Conservation (phyloP, 2,113 vertebrate genomes). For the Eulemur rufifrons region DNA sequence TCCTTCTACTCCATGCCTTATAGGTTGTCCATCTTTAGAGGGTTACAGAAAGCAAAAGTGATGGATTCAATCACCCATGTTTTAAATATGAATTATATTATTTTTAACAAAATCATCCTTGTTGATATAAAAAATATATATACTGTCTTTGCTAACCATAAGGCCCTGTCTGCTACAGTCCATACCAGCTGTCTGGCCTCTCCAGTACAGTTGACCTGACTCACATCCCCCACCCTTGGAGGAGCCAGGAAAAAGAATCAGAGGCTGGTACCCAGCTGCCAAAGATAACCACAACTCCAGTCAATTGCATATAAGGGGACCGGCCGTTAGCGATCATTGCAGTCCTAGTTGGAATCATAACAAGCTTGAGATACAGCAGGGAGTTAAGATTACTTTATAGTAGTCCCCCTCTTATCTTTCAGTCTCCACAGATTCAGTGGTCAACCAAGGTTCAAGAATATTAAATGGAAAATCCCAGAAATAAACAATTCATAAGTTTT, state of each 20-base stretch:
- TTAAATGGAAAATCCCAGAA: not conserved
- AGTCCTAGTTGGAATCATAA: not conserved
- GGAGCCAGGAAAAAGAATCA: not conserved
- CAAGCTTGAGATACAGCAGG: not conserved
- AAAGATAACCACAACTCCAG: not conserved
- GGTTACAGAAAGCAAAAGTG: not conserved
- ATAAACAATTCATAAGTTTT: not conserved
- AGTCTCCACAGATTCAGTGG: not conserved
- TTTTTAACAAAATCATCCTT: constrained; percentile 14
- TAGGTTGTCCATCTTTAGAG: not conserved
- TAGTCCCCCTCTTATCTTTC: not conserved
- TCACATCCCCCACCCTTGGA: not conserved
- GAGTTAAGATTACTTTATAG: not conserved
- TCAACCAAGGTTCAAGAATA: not conserved
- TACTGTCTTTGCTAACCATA: not conserved
- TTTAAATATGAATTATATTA: constrained; percentile 26
- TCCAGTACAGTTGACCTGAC: not conserved
- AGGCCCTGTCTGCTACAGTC: not conserved
- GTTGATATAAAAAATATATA: not conserved
- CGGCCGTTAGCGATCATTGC: not conserved
- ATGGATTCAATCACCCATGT: not conserved
- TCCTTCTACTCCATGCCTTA: not conserved
- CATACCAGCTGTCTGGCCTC: not conserved
- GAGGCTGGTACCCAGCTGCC: not conserved
- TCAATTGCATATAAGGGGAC: not conserved